Percentiles rank a stretch among this genome's conserved stretches.
phyloP scores from a whole-genome alignment of 2,797 vertebrate genomes.

The Muscicapa striata region DNA sequence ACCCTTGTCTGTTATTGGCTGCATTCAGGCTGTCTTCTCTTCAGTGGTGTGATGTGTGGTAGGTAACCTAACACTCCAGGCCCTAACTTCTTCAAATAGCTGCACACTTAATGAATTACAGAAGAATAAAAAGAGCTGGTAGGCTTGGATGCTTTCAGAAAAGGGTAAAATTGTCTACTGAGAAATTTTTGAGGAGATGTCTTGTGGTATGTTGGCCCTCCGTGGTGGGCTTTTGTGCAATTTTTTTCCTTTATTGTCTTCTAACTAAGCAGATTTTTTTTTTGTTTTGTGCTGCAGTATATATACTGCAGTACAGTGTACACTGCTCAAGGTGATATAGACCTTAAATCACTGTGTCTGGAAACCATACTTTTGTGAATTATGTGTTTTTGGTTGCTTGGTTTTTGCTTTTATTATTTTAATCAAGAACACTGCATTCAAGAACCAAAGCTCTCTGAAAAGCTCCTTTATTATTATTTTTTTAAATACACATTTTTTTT shows the following conservation, averaged over 20 bases:
- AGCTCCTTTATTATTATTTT: neutral
- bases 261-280: neutral
- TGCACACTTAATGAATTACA: neutral
- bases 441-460: neutral
- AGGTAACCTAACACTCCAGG: neutral
- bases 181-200: neutral
- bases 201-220: neutral
- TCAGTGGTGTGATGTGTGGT: neutral
- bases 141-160: neutral
- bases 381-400: fast-evolving
- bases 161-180: neutral
- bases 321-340: neutral
- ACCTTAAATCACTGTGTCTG: neutral
- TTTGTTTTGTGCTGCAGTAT: neutral
- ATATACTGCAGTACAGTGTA: neutral
- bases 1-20: fast-evolving
- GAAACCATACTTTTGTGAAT: neutral
- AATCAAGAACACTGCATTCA: neutral
- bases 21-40: neutral
- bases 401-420: neutral
- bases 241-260: neutral
- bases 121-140: neutral
- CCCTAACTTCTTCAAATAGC: neutral
- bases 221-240: neutral
- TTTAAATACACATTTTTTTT: neutral